Evolutionary conservation across 2,888 invertebrate genomes (phyloP).

Genomic region (Spodoptera littoralis): DNA sequence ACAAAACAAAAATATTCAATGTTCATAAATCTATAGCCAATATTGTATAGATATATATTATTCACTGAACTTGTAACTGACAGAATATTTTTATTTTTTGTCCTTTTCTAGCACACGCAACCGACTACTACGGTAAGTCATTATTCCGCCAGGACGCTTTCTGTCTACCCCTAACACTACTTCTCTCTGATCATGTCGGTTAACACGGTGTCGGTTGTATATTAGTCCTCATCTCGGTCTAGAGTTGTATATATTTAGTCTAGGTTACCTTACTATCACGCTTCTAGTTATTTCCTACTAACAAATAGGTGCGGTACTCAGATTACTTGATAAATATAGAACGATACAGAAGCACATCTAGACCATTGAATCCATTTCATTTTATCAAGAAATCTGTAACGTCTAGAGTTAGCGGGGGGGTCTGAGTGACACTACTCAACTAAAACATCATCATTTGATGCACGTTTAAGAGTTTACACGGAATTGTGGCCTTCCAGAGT

Average conservation of each 20-base stretch:
- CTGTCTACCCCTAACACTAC: constrained; percentile 71
- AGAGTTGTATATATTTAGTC: constrained; percentile 79
- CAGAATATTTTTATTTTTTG: constrained; percentile 83
- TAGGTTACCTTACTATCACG: constrained; percentile 79
- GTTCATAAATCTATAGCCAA: constrained; percentile 41
- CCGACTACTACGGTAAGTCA: constrained; percentile 99
- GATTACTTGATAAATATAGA: constrained; percentile 79
- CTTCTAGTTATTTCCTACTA: constrained; percentile 87
- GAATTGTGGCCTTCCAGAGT: constrained; percentile 88
- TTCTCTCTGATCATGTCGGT: constrained; percentile 70
- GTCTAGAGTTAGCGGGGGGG: constrained; percentile 64
- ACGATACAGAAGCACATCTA: constrained; percentile 33
- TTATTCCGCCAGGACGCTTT: constrained; percentile 90
- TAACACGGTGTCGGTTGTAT: constrained; percentile 85
- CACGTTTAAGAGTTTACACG: constrained; percentile 63
- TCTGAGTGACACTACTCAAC: constrained; percentile 64
- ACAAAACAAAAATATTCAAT: constrained; percentile 57
- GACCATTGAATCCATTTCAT: constrained; percentile 53
- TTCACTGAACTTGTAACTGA: constrained; percentile 69
- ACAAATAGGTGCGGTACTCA: constrained; percentile 78
- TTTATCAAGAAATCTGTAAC: constrained; percentile 81
- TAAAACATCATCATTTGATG: constrained; percentile 65
- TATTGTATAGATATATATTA: constrained; percentile 55
- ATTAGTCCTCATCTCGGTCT: constrained; percentile 71
- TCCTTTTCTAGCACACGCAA: constrained; percentile 95